Conservation (phyloP, 2,113 vertebrate genomes). For the Alouatta palliata region DNA sequence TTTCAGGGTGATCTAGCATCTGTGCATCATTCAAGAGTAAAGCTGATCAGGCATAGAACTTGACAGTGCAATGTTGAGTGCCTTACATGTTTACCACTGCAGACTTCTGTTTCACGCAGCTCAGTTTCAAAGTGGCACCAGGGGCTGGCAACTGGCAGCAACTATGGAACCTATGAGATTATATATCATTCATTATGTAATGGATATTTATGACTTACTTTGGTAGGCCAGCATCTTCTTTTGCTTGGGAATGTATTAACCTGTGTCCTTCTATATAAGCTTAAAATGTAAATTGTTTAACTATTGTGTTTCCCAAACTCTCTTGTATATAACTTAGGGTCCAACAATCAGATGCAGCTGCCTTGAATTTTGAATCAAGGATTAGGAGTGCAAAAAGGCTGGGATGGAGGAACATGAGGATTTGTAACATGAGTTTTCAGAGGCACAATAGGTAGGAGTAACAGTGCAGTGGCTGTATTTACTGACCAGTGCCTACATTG, state of each 20-base stretch:
- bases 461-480: not conserved
- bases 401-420: not conserved
- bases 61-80: not conserved
- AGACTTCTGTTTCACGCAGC: not conserved
- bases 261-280: not conserved
- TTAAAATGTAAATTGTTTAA: not conserved
- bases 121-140: not conserved
- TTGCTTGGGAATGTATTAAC: slow-evolving; percentile 2
- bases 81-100: not conserved
- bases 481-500: not conserved
- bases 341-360: not conserved
- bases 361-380: not conserved
- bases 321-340: not conserved
- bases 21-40: slow-evolving; percentile 25
- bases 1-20: slow-evolving; percentile 25
- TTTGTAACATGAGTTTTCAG: not conserved
- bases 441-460: not conserved
- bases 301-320: not conserved
- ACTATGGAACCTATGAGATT: not conserved
- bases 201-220: slow-evolving; percentile 33
- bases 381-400: not conserved
- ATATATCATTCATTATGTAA: slow-evolving; percentile 34
- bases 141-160: not conserved
- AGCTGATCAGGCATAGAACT: not conserved
- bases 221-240: slow-evolving; percentile 18